Conservation (phyloP, 2,113 vertebrate species). For the Rhodinocichla rosea region DNA sequence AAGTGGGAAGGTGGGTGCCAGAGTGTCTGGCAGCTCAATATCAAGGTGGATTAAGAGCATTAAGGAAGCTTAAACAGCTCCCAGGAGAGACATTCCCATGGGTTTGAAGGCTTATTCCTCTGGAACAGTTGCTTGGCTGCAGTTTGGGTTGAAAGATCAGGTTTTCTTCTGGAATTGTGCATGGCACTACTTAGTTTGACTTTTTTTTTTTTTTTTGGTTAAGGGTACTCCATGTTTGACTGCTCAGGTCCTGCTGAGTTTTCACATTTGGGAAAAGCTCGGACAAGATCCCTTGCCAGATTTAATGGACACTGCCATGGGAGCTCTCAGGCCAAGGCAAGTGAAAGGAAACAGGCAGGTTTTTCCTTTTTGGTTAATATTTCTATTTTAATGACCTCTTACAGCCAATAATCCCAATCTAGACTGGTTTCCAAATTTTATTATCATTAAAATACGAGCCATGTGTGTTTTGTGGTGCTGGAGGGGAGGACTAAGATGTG, state of each 20-base stretch:
- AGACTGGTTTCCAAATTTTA: not conserved
- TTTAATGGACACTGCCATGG: not conserved
- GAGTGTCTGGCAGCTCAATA: slow-evolving; percentile 50
- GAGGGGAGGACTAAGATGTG: not conserved
- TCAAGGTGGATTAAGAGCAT: slow-evolving; percentile 67
- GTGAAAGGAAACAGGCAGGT: not conserved
- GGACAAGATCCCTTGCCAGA: not conserved
- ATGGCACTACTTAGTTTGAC: not conserved
- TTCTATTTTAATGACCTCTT: not conserved
- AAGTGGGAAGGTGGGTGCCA: slow-evolving; percentile 48
- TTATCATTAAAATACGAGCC: not conserved
- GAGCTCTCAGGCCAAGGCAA: not conserved
- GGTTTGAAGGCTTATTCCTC: slow-evolving; percentile 18
- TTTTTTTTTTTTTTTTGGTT: not conserved
- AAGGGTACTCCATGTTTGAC: not conserved
- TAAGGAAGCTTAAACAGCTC: slow-evolving; percentile 56
- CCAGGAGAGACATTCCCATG: slow-evolving; percentile 38
- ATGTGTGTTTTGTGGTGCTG: not conserved
- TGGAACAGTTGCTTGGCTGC: slow-evolving; percentile 19
- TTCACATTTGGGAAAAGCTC: not conserved
- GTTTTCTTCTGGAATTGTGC: not conserved
- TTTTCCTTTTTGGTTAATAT: not conserved
- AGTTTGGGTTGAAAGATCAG: slow-evolving; percentile 11
- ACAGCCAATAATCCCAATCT: not conserved
- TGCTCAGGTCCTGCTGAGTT: not conserved